Evolutionary conservation across 1,140 invertebrate species (phyloP), one percentile per base, ranked within the genome.

Genomic region (Potamilus streckersoni): DNA sequence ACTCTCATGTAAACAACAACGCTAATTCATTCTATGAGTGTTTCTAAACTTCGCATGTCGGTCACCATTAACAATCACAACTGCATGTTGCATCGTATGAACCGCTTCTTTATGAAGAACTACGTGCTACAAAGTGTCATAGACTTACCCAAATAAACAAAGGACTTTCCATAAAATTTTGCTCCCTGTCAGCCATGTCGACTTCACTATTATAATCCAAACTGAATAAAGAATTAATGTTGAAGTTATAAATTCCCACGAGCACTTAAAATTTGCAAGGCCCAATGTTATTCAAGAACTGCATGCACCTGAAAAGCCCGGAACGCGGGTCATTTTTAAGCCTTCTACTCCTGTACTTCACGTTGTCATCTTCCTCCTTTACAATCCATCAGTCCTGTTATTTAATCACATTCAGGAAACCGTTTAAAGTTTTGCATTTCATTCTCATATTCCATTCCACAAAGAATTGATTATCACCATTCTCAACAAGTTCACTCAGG

Each of bases 121-220:
- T 58, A 17, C 20, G 58, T 31, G 38, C 20, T 20, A 11, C 13
- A 12, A 58, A 56, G 20, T 68, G 11, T 15, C 14, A n/a, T 19
- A 20, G 4, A 31, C 58, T 19, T 76, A 76, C 74, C 74, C 74
- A 76, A 69, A 76, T 76, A 13, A 76, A 68, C 23, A 76, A 63
- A 6, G 74, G 74, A 60, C 68, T 70, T 65, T 76, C 74, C 69
- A 58, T 71, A 27, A 61, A 76, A 31, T 76, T 76, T 38, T 65
- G 73, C 66, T 74, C 73, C 19, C 31, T 58, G 19, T 20, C 63
- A 68, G 73, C 73, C 73, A 74, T 74, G 58, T n/a, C 68, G 16
- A 58, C n/a, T 55, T 2, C 4, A 66, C 17, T 57, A 60, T 68
- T 56, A 8, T 20, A 74, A 59, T n/a, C 56, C 23, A 66, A 38